Evolutionary conservation across 2,113 vertebrate genomes (phyloP).

Genomic region (Sceloporus undulatus): DNA sequence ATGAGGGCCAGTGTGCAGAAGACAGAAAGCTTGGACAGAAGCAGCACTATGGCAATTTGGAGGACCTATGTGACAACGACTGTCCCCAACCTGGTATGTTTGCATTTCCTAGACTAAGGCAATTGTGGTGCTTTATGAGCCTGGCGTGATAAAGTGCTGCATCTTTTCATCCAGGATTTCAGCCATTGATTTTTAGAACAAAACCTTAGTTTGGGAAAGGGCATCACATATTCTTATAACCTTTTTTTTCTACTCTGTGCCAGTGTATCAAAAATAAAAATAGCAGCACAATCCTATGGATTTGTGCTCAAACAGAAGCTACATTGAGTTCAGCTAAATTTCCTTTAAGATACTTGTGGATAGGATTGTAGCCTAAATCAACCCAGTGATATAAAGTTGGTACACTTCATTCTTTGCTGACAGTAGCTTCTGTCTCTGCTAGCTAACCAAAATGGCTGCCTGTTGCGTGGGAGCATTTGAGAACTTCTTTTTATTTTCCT

Average conservation of each 20-base stretch:
- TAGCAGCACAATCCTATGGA: not conserved
- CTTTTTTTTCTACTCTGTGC: not conserved
- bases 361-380: not conserved
- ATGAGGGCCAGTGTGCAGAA: too few relatives aligned
- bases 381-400: not conserved
- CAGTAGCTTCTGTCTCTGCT: conserved; percentile 32
- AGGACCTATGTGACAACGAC: too few relatives aligned
- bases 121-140: too few relatives aligned
- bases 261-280: not conserved
- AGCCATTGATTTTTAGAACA: not conserved
- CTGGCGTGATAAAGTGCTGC: too few relatives aligned
- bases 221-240: not conserved
- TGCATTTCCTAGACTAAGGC: too few relatives aligned
- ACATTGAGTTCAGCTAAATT: not conserved
- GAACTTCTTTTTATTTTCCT: conserved; percentile 24
- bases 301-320: not conserved
- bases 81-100: too few relatives aligned
- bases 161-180: not conserved
- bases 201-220: not conserved
- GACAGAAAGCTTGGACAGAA: too few relatives aligned
- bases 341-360: not conserved
- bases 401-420: not conserved
- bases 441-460: conserved; percentile 50
- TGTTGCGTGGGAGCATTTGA: conserved; percentile 33
- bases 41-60: too few relatives aligned